Base-by-base conservation (phyloP, 2,888 invertebrate genomes). In the Ectemnius continuus region DNA sequence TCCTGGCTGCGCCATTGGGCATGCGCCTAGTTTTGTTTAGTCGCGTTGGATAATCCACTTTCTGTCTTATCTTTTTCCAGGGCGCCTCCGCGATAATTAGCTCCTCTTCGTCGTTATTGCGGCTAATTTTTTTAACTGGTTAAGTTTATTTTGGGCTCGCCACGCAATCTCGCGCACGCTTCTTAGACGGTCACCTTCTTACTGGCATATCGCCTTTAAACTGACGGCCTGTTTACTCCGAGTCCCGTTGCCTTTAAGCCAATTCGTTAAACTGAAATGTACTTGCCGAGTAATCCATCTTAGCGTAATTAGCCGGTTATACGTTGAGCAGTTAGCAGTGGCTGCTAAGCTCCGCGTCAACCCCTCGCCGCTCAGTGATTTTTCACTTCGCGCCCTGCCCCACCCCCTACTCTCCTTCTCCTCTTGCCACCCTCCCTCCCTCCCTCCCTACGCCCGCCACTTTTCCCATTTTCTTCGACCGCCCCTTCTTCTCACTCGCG, bases 241-340 rank as follows among this genome's bases (percentile, higher is more conserved):
- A 48, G 36, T 68, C 59, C 64, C 52, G 67, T 80, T 82, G 73
- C 80, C 36, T 82, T 78, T 76, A 80, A 76, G 71, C 76, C 74
- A 78, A 80, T 77, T 78, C 70, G 73, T 74, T 78, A 81, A 68
- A 80, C 80, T 76, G 78, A 75, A 77, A 82, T 79, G 77, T 76
- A 81, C 76, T 75, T 72, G 74, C 73, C 76, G 63, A 79, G 78
- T 80, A 81, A 84, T 84, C 78, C 73, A 74, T 84, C 83, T 84
- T 79, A 81, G 83, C 70, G 80, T 80, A 78, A 83, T 83, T 83
- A 78, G 71, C 65, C 73, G 78, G 72, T 76, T 79, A 80, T 79
- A 76, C 77, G 70, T 76, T 75, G 76, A 78, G 68, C 75, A 79
- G 75, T 76, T 69, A 74, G 72, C 73, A 79, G 72, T 68, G 63